Base-by-base conservation (phyloP, 1,140 invertebrate genomes). In the Stratiolaelaps scimitus region DNA sequence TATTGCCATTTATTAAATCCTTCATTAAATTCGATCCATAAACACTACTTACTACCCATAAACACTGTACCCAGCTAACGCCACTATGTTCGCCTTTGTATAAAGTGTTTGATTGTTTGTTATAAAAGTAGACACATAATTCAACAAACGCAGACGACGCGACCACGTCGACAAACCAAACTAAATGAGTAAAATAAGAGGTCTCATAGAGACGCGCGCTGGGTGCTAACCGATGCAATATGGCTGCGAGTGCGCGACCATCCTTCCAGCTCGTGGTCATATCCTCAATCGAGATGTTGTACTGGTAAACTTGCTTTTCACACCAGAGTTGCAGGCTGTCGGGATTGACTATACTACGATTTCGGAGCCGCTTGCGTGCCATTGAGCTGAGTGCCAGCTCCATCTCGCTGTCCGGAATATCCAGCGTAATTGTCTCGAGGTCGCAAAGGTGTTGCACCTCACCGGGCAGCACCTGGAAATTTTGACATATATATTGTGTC, bases 181-280 rank as follows among this genome's bases (percentile, higher is more conserved):
- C 20, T 28, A 65, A 44, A 65, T 43, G 7, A 1, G 7, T 47
- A 44, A n/a, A n/a, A 65, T 78, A 78, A 92, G 86, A n/a, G 90
- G 89, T 69, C 88, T 79, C 77, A 92, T 92, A n/a, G n/a, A n/a
- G n/a, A n/a, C n/a, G n/a, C n/a, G n/a, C n/a, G n/a, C n/a, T n/a
- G n/a, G n/a, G n/a, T n/a, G n/a, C 10, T 40, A 6, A 40, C 70
- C 85, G 83, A 74, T 85, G 81, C 69, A 92, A 82, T 43, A 92
- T 83, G n/a, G 86, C 86, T 78, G 85, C 88, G 65, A 91, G 77
- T 5, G 85, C 85, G 64, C 86, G 74, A 10, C 89, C 89, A 75
- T 81, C 81, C 74, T 82, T 82, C 76, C 89, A 89, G 0, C 84
- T 85, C 30, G 78, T 78, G 4, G 81, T 81, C 70, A 89, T 79